A percentile compares a stretch with the other conserved stretches of the same genome.
Evolutionary conservation across 2,888 invertebrate species (phyloP).

Genomic region (Dysmachus trigonus): DNA sequence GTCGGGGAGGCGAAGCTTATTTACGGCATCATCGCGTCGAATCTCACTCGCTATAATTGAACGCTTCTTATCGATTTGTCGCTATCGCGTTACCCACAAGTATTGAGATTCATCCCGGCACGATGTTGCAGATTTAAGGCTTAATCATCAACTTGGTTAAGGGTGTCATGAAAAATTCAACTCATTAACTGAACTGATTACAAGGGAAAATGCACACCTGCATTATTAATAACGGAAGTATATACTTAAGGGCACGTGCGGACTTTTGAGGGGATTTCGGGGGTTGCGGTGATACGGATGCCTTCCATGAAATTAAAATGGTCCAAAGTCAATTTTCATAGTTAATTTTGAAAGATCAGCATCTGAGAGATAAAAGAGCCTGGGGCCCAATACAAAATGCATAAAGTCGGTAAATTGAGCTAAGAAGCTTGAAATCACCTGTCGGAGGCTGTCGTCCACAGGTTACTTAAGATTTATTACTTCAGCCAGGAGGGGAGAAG

Average conservation of each 20-base stretch:
- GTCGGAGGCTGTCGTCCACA: neutral
- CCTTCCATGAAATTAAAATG: neutral
- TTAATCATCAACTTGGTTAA: neutral
- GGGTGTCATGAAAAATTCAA: neutral
- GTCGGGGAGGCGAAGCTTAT: neutral
- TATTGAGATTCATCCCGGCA: neutral
- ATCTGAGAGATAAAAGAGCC: neutral
- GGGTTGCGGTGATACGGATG: too few species aligned
- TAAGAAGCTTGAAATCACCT: neutral
- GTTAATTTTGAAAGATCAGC: neutral
- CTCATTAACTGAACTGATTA: neutral
- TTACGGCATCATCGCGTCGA: neutral
- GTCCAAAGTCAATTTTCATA: neutral
- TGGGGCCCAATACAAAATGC: neutral
- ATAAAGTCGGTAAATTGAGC: neutral
- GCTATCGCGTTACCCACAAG: neutral
- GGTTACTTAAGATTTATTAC: neutral
- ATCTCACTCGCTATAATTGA: neutral
- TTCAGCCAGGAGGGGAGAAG: neutral
- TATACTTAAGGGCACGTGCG: neutral
- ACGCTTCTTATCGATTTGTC: neutral
- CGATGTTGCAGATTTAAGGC: neutral
- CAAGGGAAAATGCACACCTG: neutral
- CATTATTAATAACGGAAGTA: neutral
- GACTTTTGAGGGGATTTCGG: neutral